Evolutionary conservation across 2,113 vertebrate species (phyloP), one percentile per base, ranked within the genome.

Genomic region (Falco punctatus): DNA sequence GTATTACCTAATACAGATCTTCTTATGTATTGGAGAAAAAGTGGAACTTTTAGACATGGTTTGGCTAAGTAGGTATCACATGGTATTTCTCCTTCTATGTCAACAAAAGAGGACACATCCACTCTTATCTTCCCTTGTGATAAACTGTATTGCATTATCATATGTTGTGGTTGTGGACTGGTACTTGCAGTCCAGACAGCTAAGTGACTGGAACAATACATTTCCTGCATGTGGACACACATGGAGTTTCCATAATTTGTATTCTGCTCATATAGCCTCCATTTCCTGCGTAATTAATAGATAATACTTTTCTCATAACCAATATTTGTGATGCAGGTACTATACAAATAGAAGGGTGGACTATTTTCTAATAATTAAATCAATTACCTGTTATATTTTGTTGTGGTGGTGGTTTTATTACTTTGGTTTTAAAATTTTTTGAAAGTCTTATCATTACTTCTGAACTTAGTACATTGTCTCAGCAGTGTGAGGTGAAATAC

Each of bases 281-380:
- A 18, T 65, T 78, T 69, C 18, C n/a, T 51, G 7, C 21, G 5
- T 26, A 20, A 3, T 77, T 87, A 83, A 32, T 10, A 52, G 11
- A 58, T 14, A 61, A 65, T 3, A 32, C 4, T 13, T 11, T 91
- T 79, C 55, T 74, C 33, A 55, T 42, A 52, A 74, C 8, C 3
- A 1, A 10, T 70, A 21, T 46, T 73, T 72, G 58, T 55, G 0
- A 28, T 67, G 15, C 0, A 0, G 4, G 44, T 55, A 32, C 6
- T 28, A 22, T 64, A 40, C 2, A 91, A 69, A 55, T 23, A 70
- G 17, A 40, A 73, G 10, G 3, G 15, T 59, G 10, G 7, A 20
- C 3, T 20, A 15, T 59, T 72, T 58, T 58, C 10, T 55, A 51
- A 14, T 40, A 26, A 65, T 46, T 69, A 55, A 58, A 72, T 67